phyloP scores from a whole-genome alignment of 1,140 invertebrate genomes.

The Eciton burchellii region DNA sequence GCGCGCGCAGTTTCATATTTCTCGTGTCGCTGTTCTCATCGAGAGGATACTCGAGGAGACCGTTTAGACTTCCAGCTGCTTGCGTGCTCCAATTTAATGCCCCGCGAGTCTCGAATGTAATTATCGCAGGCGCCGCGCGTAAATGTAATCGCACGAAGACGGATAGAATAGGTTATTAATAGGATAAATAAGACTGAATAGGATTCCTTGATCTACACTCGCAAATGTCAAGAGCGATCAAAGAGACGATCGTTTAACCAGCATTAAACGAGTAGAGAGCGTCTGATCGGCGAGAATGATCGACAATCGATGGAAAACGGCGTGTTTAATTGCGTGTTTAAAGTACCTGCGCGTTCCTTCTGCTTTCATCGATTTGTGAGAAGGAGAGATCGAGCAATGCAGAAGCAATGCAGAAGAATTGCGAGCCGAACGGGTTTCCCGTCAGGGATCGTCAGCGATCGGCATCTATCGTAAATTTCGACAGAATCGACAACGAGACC shows the following conservation, averaged over 20 bases:
- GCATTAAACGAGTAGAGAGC: background rate
- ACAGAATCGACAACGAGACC: conserved; percentile 63
- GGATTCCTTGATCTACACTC: conserved; percentile 3
- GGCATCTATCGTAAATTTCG: conserved; percentile 62
- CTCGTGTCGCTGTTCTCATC: conserved; percentile 11
- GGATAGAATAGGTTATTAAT: too few relatives aligned
- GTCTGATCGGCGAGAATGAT: background rate
- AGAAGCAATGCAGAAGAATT: background rate
- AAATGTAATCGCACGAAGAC: conserved; percentile 20
- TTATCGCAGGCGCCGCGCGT: conserved; percentile 28
- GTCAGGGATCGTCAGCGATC: background rate
- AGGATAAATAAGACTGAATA: too few relatives aligned
- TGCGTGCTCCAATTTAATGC: background rate
- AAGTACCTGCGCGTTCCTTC: conserved; percentile 8
- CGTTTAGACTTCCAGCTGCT: background rate
- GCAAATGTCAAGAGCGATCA: background rate
- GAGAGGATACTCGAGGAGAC: too few relatives aligned
- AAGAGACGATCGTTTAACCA: conserved; percentile 18
- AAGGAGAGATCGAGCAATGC: background rate
- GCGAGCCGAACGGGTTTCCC: background rate
- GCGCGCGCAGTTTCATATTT: background rate
- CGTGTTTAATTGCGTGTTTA: background rate
- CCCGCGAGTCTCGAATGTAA: conserved; percentile 19
- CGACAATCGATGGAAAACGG: background rate
- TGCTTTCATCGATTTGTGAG: background rate